Conservation (phyloP, 2,113 vertebrate genomes). For the Atherinomorus stipes region DNA sequence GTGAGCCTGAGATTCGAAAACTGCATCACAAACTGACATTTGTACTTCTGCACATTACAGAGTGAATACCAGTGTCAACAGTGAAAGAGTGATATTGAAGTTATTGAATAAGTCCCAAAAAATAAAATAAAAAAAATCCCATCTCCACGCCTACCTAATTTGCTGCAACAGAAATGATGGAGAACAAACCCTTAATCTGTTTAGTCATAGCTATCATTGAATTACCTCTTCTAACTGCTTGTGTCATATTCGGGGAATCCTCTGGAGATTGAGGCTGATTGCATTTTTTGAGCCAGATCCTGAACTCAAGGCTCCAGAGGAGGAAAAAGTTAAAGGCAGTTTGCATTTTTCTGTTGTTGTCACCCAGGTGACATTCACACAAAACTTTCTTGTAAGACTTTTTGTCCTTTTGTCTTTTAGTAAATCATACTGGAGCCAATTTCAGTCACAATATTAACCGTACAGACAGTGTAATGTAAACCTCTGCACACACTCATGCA, state of each 20-base stretch:
- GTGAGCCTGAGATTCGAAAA: neutral
- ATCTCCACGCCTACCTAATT: neutral
- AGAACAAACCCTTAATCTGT: neutral
- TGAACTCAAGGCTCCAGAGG: neutral
- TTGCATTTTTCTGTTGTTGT: no score
- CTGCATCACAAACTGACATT: neutral
- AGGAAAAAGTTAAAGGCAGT: slow-evolving; percentile 38
- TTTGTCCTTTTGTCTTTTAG: slow-evolving; percentile 6
- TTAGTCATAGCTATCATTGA: neutral
- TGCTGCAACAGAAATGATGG: neutral
- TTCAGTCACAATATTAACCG: slow-evolving; percentile 22
- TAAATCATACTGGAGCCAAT: slow-evolving; percentile 2
- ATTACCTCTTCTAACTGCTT: neutral
- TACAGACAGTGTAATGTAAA: neutral
- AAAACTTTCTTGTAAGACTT: slow-evolving; percentile 22
- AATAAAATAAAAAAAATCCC: no score
- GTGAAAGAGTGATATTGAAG: neutral
- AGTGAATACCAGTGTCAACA: neutral
- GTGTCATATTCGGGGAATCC: neutral
- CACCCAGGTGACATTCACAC: slow-evolving; percentile 51
- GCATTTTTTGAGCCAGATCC: neutral
- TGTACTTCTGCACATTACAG: neutral
- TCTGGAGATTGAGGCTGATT: neutral
- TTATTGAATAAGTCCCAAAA: neutral
- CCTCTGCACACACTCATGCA: neutral